Evolutionary conservation across 2,113 vertebrate species (phyloP).

Genomic region (Brachirus orientalis): DNA sequence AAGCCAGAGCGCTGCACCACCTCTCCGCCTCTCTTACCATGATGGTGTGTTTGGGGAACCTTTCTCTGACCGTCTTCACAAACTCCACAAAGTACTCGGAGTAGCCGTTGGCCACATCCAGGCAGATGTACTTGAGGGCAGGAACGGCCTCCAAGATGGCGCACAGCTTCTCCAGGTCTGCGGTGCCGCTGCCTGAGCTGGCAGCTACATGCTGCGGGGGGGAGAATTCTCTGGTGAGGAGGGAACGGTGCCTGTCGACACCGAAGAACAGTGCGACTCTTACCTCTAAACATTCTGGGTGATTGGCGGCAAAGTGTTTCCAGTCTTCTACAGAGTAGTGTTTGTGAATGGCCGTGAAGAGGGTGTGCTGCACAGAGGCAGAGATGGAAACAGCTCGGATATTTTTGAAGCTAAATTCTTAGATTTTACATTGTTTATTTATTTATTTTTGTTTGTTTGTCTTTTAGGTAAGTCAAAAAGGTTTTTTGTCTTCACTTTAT

Average conservation of each 20-base stretch:
- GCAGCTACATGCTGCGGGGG: conserved; percentile 88
- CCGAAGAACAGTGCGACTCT: background rate
- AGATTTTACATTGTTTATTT: no score
- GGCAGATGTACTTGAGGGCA: conserved; percentile 91
- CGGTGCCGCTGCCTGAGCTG: conserved; percentile 91
- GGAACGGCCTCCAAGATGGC: conserved; percentile 89
- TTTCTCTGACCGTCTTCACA: conserved; percentile 90
- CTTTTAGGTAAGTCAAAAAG: no score
- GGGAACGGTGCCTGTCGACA: background rate
- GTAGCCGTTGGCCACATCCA: conserved; percentile 98
- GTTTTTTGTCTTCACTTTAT: no score
- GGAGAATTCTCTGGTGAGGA: background rate
- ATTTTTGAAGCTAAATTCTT: no score
- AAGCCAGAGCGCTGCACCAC: no score
- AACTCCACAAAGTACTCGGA: conserved; percentile 98
- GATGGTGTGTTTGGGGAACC: conserved; percentile 95
- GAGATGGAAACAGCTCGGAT: background rate
- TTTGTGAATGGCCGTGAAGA: conserved; percentile 97
- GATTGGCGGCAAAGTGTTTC: conserved; percentile 89
- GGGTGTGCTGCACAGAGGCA: conserved; percentile 84
- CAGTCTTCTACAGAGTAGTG: conserved; percentile 96
- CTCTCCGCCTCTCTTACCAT: conserved; percentile 87
- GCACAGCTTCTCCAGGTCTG: conserved; percentile 91
- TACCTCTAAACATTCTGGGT: conserved; percentile 95
- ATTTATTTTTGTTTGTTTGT: no score